phyloP scores from a whole-genome alignment of 2,113 vertebrate genomes.

The Elaphurus davidianus region DNA sequence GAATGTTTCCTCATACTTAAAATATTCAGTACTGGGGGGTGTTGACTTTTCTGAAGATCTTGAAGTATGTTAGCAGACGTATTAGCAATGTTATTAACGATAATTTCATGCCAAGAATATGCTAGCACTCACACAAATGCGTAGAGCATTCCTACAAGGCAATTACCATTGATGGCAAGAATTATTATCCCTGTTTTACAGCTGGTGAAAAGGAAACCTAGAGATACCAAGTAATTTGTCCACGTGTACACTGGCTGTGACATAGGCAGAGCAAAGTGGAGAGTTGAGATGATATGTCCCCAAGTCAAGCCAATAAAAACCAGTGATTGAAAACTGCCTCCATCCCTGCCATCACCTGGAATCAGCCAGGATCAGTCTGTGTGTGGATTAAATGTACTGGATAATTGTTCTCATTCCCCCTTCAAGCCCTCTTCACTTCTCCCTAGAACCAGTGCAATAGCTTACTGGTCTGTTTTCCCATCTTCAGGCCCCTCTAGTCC shows the following conservation, averaged over 20 bases:
- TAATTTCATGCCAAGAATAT: slow-evolving; percentile 48
- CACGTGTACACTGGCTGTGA: background rate
- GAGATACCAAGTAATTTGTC: slow-evolving; percentile 22
- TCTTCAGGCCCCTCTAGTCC: too few species aligned
- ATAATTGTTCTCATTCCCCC: slow-evolving; percentile 3
- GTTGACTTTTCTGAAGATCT: slow-evolving; percentile 22
- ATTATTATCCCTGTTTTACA: slow-evolving; percentile 32
- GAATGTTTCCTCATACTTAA: slow-evolving; percentile 16
- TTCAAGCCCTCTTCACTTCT: background rate
- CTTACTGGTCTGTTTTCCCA: background rate
- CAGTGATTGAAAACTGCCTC: slow-evolving; percentile 8
- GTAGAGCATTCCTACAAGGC: background rate
- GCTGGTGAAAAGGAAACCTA: slow-evolving; percentile 32
- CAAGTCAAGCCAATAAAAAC: slow-evolving; percentile 47
- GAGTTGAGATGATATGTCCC: background rate
- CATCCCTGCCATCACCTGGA: too few species aligned
- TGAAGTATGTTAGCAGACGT: background rate
- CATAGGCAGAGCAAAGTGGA: background rate
- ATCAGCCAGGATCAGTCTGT: slow-evolving; percentile 11
- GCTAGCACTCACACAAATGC: background rate
- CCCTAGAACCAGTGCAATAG: background rate
- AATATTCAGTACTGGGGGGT: background rate
- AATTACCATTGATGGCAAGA: slow-evolving; percentile 45
- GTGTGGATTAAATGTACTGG: slow-evolving; percentile 6
- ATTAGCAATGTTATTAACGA: slow-evolving; percentile 35